Evolutionary conservation across 2,797 vertebrate genomes (phyloP), one percentile per base, ranked within the genome.

Genomic region (Echiichthys vipera): DNA sequence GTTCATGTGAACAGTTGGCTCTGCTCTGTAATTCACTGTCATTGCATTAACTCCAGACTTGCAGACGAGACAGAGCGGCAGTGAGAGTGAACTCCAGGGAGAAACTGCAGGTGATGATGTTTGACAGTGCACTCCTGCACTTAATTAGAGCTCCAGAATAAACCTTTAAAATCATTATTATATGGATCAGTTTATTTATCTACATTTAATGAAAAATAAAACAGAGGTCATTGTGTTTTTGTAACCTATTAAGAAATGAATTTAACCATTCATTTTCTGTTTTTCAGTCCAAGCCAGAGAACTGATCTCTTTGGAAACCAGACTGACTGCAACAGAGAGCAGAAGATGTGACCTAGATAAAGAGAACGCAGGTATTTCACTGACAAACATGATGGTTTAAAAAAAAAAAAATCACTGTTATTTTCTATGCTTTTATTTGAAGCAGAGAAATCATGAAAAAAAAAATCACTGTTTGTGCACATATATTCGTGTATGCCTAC

Each of bases 81-180:
- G 45, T 63, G 45, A 63, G 62, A 22, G 24, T 20, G 47, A 40
- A 51, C 47, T 51, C 51, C 24, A 64, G 46, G 50, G 12, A 39
- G 11, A 20, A 49, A 51, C 15, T 29, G 8, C 43, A 36, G 34
- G 34, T 36, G 34, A 36, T 36, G 5, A 36, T 12, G 34, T 36
- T 11, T 36, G 34, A 20, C 10, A 43, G 4, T 43, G 42, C 42
- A 43, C n/a, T 40, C 11, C 29, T 50, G 9, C 7, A 29, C 46
- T 29, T 39, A 29, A 4, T 40, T 7, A 50, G 36, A 50, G 17
- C 17, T 45, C 22, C 15, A 63, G 10, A 49, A 37, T 27, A 15
- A 24, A 20, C 14, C 12, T 22, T 32, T 34, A 32, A 46, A 9
- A 1, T 30, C 4, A 22, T 5, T 4, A 49, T 14, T 5, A 0